Evolutionary conservation across 2,888 invertebrate species (phyloP).

Genomic region (Mermis nigrescens): DNA sequence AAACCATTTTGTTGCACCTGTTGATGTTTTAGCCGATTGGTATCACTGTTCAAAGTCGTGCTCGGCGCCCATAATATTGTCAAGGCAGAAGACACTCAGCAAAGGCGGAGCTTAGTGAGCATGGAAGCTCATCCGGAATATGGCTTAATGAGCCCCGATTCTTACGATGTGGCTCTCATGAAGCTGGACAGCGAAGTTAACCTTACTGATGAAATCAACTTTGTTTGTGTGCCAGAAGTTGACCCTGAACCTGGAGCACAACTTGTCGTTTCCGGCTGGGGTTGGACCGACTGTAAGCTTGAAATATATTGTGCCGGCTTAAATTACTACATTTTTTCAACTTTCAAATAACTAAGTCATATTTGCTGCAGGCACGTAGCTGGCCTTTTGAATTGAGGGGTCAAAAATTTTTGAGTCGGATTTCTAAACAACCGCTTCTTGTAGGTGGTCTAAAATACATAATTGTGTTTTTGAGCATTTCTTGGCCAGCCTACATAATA

Average conservation of each 20-base stretch:
- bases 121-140: neutral
- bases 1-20: no score
- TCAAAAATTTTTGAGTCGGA: neutral
- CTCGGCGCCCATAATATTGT: neutral
- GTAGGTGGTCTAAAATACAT: no score
- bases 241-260: conserved; percentile 34
- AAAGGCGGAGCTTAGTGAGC: no score
- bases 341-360: no score
- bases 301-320: neutral
- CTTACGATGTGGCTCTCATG: neutral
- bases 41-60: neutral
- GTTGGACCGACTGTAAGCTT: conserved; percentile 17
- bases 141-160: neutral
- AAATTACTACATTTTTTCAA: no score
- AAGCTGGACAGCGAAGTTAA: neutral
- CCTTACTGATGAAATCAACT: neutral
- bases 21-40: neutral
- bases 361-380: neutral
- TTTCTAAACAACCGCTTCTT: no score
- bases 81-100: neutral
- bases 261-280: conserved; percentile 23
- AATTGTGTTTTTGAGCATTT: no score
- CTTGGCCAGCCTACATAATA: no score
- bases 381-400: neutral
- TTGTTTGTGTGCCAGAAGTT: neutral